These are phyloP conservation scores for Aphyosemion australe DNA, from an alignment of 2,113 vertebrate genomes.

Conservation along the genomic window DNA sequence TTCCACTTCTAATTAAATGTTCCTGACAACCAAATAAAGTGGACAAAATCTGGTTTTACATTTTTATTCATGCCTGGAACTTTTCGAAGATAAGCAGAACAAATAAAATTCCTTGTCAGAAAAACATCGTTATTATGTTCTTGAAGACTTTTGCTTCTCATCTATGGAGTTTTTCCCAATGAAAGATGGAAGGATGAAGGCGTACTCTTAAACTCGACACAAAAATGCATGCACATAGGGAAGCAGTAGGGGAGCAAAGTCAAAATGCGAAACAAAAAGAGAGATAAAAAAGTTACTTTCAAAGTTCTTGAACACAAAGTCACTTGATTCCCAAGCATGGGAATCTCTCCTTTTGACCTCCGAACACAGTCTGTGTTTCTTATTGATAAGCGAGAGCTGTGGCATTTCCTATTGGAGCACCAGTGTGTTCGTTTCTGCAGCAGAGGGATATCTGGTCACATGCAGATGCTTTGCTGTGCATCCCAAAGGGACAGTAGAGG, in stretches of 20 bases:
- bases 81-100: too few species aligned
- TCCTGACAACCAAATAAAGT: background rate
- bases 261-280: background rate
- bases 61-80: too few species aligned
- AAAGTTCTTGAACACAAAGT: background rate
- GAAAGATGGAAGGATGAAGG: too few species aligned
- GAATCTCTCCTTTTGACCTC: background rate
- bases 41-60: too few species aligned
- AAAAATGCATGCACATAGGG: too few species aligned
- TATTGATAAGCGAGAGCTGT: background rate
- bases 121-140: too few species aligned
- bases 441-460: background rate
- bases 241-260: too few species aligned
- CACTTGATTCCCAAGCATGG: background rate
- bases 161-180: too few species aligned
- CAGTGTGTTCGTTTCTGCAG: background rate
- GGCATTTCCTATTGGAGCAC: background rate
- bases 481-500: background rate
- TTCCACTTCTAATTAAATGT: slow-evolving; percentile 5
- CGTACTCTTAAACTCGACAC: too few species aligned
- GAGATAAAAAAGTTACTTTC: background rate
- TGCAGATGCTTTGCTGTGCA: background rate
- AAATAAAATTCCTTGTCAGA: too few species aligned
- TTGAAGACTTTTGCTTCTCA: too few species aligned
- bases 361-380: background rate